Percentiles rank a stretch among this genome's conserved stretches.
These are phyloP conservation scores for Tympanoctomys barrerae DNA, from an alignment of 2,797 vertebrate species.

Conservation along the genomic window DNA sequence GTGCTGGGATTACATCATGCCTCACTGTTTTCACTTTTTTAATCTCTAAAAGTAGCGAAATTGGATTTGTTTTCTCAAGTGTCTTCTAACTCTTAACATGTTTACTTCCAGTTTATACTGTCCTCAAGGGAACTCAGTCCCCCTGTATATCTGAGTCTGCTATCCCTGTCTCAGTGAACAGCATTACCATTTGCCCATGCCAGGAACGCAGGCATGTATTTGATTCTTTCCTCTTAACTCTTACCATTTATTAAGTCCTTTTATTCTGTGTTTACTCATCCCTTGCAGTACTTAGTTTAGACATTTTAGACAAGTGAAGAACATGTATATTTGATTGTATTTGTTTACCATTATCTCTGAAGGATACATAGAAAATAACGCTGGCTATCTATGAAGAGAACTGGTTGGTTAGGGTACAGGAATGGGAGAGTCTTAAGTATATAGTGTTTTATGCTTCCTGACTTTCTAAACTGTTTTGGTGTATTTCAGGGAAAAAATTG, in stretches of 20 bases:
- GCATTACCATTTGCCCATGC: neutral
- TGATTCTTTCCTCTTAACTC: neutral
- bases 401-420: neutral
- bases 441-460: neutral
- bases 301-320: neutral
- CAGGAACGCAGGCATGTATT: neutral
- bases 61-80: constrained; percentile 51
- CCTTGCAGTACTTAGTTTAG: neutral
- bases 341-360: constrained; percentile 36
- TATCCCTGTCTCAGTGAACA: neutral
- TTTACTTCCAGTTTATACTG: constrained; percentile 47
- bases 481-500: constrained; percentile 21
- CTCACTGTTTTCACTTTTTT: constrained; percentile 28
- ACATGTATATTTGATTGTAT: neutral
- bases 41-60: constrained; percentile 40
- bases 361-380: neutral
- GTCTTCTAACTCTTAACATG: neutral
- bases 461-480: neutral
- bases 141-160: neutral
- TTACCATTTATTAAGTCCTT: neutral
- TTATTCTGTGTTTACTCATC: neutral
- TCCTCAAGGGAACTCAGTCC: neutral
- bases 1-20: no score
- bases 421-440: constrained; percentile 10
- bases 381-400: constrained; percentile 7